Evolutionary conservation across 2,113 vertebrate genomes (phyloP), one percentile per base, ranked within the genome.

Genomic region (Chiloscyllium plagiosum): DNA sequence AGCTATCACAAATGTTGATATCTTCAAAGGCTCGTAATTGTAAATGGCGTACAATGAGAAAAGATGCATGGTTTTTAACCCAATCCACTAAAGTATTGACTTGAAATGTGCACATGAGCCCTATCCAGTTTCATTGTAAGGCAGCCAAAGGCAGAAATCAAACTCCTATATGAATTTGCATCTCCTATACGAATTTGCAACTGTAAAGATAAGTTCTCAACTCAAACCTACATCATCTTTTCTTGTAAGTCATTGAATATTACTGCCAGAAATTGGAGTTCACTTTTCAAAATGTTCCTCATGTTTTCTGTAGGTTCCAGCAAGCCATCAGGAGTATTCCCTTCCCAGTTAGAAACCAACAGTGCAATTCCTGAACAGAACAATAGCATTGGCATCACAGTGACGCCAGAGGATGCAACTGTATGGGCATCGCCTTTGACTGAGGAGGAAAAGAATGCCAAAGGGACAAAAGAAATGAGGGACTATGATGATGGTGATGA

Each of bases 221-320:
- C 7, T 90, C 50, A 56, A 90, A 52, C 52, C 87, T 61, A 83
- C n/a, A 42, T 47, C 87, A 33, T 90, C 33, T 24, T 65, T 29
- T 26, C 22, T 89, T 89, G 86, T 89, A 29, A 89, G 29, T 89
- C 86, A 33, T 90, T 90, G 50, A n/a, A 56, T 29, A 56, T 15
- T 56, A 89, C 56, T 90, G 26, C 87, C 86, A 12, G 24, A 26
- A 26, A 52, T 65, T 52, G 20, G 17, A 83, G 42, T 20, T 83
- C 87, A 90, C 56, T 33, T 90, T 61, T 90, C 50, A 52, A 33
- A 20, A 3, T 90, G 33, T 61, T 33, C 52, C 61, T 90, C 56
- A 90, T 89, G 86, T 90, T 90, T 90, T n/a, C 87, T 19, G 50
- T 50, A 90, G 87, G 87, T 90, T 61, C 56, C 87, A 65, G 87